phyloP scores from a whole-genome alignment of 2,888 invertebrate genomes.

The Lithophane leautieri region DNA sequence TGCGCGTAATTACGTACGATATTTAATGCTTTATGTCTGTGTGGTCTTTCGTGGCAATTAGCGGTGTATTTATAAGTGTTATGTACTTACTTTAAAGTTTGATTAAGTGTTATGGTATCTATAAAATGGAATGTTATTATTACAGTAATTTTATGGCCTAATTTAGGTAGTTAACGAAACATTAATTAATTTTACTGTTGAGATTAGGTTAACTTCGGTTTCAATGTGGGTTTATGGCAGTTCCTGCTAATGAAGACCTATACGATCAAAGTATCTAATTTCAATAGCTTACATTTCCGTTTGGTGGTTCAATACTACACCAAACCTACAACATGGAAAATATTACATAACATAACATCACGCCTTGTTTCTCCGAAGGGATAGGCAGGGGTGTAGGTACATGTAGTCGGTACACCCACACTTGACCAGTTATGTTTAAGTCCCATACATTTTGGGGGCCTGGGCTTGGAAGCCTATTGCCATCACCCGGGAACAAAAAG shows the following conservation, averaged over 20 bases:
- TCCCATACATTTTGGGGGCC: too few relatives aligned
- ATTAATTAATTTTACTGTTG: conserved; percentile 57
- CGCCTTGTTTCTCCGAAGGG: too few relatives aligned
- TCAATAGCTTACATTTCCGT: neutral
- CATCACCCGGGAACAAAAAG: too few relatives aligned
- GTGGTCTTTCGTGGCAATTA: conserved; percentile 57
- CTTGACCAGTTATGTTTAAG: too few relatives aligned
- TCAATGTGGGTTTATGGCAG: conserved; percentile 3
- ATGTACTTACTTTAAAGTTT: conserved; percentile 62
- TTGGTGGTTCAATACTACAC: neutral
- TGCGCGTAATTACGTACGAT: conserved; percentile 47
- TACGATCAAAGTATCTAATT: neutral
- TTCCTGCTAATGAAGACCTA: neutral
- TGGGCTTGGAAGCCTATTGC: too few relatives aligned
- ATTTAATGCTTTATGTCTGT: conserved; percentile 58
- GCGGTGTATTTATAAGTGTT: conserved; percentile 58
- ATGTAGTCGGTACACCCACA: too few relatives aligned
- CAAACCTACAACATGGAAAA: neutral
- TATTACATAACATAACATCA: too few relatives aligned
- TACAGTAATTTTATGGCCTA: conserved; percentile 43
- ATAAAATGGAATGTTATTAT: conserved; percentile 56
- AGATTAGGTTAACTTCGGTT: conserved; percentile 43
- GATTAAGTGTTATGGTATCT: conserved; percentile 59
- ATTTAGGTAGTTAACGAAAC: conserved; percentile 54
- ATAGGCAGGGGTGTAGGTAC: too few relatives aligned